Percentiles rank a stretch among this genome's conserved stretches.
These are phyloP conservation scores for Diabrotica undecimpunctata DNA, from an alignment of 1,140 invertebrate genomes.

Conservation along the genomic window DNA sequence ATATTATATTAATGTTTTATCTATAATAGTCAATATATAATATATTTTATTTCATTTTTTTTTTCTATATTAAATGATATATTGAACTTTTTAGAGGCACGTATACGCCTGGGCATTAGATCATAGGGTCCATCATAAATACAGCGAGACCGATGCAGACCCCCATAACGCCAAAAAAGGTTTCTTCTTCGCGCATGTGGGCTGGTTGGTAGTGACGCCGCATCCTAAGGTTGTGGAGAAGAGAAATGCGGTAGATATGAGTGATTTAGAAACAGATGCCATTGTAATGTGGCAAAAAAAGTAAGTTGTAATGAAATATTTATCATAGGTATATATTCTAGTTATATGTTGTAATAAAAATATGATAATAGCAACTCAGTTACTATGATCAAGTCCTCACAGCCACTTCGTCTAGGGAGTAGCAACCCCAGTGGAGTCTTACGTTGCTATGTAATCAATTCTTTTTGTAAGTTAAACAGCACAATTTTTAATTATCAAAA, in stretches of 20 bases:
- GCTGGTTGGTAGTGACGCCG: constrained; percentile 74
- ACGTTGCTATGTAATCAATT: too few species aligned
- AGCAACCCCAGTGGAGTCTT: too few species aligned
- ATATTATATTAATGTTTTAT: too few species aligned
- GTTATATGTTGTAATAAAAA: too few species aligned
- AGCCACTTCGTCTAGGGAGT: too few species aligned
- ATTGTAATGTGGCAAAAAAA: constrained; percentile 83
- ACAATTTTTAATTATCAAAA: too few species aligned
- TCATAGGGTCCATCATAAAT: constrained; percentile 81
- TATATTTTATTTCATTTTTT: too few species aligned
- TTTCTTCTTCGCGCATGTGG: constrained; percentile 79
- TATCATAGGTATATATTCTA: background rate
- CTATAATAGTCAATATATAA: too few species aligned
- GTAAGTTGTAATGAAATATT: constrained; percentile 46
- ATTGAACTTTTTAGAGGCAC: constrained; percentile 54
- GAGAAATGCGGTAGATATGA: constrained; percentile 72
- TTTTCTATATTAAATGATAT: too few species aligned
- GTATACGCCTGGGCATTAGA: constrained; percentile 76
- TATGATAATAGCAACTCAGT: too few species aligned
- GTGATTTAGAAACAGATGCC: constrained; percentile 78
- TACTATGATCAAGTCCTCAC: too few species aligned
- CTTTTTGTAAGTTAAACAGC: too few species aligned
- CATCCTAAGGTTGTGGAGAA: constrained; percentile 76
- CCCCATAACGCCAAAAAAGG: constrained; percentile 77
- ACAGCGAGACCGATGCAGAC: constrained; percentile 76